Conservation (phyloP, 2,888 invertebrate species). For the Stratiomys singularior region DNA sequence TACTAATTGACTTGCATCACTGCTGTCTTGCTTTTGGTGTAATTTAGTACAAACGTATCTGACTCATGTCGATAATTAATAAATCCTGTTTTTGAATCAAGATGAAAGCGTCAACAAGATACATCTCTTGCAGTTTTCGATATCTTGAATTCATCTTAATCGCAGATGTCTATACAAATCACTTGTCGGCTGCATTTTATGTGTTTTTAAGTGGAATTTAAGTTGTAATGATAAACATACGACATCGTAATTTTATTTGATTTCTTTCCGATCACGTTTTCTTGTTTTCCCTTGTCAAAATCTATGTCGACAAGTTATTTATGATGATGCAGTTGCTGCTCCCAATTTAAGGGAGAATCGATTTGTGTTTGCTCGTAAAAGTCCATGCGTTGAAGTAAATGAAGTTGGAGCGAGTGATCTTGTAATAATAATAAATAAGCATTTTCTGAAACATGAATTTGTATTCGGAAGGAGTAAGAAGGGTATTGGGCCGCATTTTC, state of each 20-base stretch:
- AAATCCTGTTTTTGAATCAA: background rate
- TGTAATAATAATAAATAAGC: no score
- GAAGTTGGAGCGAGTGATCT: no score
- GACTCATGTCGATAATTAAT: background rate
- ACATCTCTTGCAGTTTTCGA: background rate
- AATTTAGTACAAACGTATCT: background rate
- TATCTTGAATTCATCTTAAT: background rate
- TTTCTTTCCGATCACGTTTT: conserved; percentile 5
- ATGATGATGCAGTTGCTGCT: background rate
- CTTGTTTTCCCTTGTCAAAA: conserved; percentile 7
- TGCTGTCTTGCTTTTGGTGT: background rate
- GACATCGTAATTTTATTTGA: conserved; percentile 31
- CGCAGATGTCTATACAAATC: conserved; percentile 30
- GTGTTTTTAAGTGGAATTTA: conserved; percentile 37
- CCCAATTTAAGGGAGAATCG: background rate
- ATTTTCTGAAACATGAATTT: no score
- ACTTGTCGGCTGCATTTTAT: conserved; percentile 30
- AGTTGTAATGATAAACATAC: conserved; percentile 33
- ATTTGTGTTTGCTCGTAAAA: background rate
- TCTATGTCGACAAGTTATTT: background rate
- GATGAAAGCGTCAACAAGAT: background rate
- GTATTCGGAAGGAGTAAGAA: no score
- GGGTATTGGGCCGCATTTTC: no score
- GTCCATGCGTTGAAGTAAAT: background rate
- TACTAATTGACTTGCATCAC: no score